Evolutionary conservation across 2,113 vertebrate species (phyloP).

Genomic region (Epinephelus fuscoguttatus): DNA sequence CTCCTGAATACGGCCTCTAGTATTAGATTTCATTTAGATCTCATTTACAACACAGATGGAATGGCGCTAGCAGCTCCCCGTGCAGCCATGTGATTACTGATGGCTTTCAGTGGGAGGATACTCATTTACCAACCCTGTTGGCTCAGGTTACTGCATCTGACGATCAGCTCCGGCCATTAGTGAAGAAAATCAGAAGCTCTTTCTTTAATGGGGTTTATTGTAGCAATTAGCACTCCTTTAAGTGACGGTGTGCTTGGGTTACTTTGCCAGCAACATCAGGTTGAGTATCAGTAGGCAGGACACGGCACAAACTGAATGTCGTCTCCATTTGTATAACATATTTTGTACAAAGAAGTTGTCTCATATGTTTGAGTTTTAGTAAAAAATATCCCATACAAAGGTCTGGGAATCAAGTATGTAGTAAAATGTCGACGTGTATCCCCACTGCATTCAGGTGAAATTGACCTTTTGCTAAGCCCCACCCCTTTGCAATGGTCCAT

Average conservation of each 20-base stretch:
- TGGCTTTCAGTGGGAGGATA: constrained; percentile 63
- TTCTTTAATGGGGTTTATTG: constrained; percentile 69
- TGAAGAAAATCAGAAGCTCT: constrained; percentile 49
- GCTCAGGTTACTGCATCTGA: constrained; percentile 66
- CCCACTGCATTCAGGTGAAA: no score
- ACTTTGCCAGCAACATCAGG: constrained; percentile 25
- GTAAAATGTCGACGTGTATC: no score
- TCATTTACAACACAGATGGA: constrained; percentile 77
- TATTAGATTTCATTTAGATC: constrained; percentile 78
- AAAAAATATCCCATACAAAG: no score
- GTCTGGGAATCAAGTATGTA: no score
- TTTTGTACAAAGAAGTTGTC: background rate
- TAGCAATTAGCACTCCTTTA: constrained; percentile 53
- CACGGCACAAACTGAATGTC: background rate
- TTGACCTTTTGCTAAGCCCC: no score
- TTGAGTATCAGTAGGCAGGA: constrained; percentile 2
- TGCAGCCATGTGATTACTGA: constrained; percentile 69
- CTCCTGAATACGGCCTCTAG: constrained; percentile 59
- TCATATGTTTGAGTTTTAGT: background rate
- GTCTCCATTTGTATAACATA: background rate
- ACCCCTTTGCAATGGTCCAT: no score
- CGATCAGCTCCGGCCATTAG: constrained; percentile 63
- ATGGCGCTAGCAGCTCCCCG: constrained; percentile 61
- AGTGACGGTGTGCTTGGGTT: constrained; percentile 20
- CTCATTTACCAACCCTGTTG: constrained; percentile 56